Evolutionary conservation across 2,888 invertebrate genomes (phyloP), one percentile per base, ranked within the genome.

Genomic region (Agrochola litura): DNA sequence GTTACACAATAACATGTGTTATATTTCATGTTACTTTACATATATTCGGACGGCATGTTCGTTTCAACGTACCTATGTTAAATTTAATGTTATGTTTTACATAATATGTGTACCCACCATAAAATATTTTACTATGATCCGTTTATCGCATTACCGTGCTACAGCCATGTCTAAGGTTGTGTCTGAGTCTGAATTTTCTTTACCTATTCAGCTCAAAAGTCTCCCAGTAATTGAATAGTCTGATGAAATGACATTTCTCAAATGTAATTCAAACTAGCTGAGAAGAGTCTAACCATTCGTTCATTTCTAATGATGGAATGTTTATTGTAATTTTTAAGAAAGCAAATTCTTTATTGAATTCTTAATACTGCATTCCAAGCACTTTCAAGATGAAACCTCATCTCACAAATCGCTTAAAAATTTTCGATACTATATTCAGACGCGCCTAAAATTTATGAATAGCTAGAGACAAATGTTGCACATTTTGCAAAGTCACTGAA

Each of bases 401-500:
- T 25, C 22, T 65, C 16, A 25, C 9, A 80, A 73, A 79, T 54
- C 46, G 25, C 58, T 71, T 46, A 52, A 73, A 22, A 74, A 6
- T 60, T 56, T 70, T 52, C 58, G 30, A 56, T 43, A 30, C n/a
- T 64, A 67, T 22, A 52, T 82, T 81, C 73, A 63, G 66, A 54
- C 66, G 66, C 46, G 83, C 41, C 79, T 82, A 37, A 79, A 79
- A 61, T 75, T 61, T 72, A 82, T 58, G 76, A 84, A 69, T 84
- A 69, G 61, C 69, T 63, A 12, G 56, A 84, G 69, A 80, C 49
- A 76, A 83, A 83, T 84, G 76, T 63, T 70, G 76, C 81, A 76
- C 81, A 70, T 80, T 82, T 80, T 65, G 30, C 82, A 84, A 84
- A 80, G 82, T 83, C 84, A 80, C 63, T 49, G 58, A 49, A 60